These are phyloP conservation scores for Brachionus angularis DNA, from an alignment of 1,140 invertebrate genomes.

Conservation along the genomic window DNA sequence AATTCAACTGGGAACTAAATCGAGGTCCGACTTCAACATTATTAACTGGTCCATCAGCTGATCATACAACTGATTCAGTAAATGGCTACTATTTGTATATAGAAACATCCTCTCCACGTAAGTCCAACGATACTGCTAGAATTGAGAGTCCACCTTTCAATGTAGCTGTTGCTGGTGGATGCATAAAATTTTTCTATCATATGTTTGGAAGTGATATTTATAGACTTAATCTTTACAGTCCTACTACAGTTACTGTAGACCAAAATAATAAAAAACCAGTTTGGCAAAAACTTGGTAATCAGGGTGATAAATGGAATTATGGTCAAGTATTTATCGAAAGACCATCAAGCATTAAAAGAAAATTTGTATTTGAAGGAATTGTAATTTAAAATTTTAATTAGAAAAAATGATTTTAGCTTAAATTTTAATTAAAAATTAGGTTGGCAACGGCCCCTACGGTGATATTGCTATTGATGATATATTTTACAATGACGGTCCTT, in stretches of 20 bases:
- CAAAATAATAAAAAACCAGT: conserved; percentile 43
- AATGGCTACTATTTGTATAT: conserved; percentile 54
- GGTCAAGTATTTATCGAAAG: conserved; percentile 43
- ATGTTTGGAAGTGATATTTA: neutral
- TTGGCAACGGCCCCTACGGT: conserved; percentile 45
- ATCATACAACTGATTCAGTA: conserved; percentile 53
- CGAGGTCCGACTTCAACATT: conserved; percentile 40
- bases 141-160: conserved; percentile 64
- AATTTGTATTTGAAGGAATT: neutral
- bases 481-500: conserved; percentile 47
- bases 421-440: conserved; percentile 46
- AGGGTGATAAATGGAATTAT: conserved; percentile 49
- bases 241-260: neutral
- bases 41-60: conserved; percentile 46
- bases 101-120: neutral
- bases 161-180: conserved; percentile 54
- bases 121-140: conserved; percentile 66
- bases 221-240: neutral
- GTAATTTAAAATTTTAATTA: too few species aligned
- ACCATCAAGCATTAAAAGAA: neutral
- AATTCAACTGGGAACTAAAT: conserved; percentile 49
- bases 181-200: neutral
- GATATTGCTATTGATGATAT: conserved; percentile 53
- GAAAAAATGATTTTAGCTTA: too few species aligned
- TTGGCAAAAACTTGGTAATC: conserved; percentile 48